Conservation (phyloP, 2,888 invertebrate genomes). For the Drosophila pseudotakahashii region DNA sequence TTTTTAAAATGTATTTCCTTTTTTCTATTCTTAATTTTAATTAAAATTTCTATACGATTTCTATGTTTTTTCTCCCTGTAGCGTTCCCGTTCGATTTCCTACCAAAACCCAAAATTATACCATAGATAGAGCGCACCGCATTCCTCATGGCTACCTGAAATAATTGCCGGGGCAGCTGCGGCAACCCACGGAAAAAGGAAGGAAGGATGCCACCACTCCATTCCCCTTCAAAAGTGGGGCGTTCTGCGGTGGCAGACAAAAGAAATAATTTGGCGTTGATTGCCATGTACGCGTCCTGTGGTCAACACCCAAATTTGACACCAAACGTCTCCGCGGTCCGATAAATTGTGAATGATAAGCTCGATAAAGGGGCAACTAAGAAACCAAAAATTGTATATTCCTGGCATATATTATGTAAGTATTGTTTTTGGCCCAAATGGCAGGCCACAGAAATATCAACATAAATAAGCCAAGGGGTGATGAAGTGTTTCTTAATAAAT, state of each 20-base stretch:
- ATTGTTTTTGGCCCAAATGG: slow-evolving; percentile 14
- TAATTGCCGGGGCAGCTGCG: slow-evolving; percentile 74
- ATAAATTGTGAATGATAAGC: slow-evolving; percentile 68
- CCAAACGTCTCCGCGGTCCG: slow-evolving; percentile 55
- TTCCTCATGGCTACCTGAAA: slow-evolving; percentile 71
- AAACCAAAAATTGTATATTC: slow-evolving; percentile 41
- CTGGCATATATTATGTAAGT: neutral
- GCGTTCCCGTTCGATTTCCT: slow-evolving; percentile 12
- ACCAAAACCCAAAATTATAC: slow-evolving; percentile 40
- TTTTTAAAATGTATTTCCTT: too few species aligned
- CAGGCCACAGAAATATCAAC: neutral
- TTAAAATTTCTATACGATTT: too few species aligned
- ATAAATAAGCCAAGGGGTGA: slow-evolving; percentile 31
- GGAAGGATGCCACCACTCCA: slow-evolving; percentile 47
- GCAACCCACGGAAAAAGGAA: slow-evolving; percentile 24
- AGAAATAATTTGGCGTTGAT: slow-evolving; percentile 79
- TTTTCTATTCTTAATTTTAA: too few species aligned
- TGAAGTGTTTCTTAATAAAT: slow-evolving; percentile 48
- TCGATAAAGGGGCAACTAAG: slow-evolving; percentile 45
- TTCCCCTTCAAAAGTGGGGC: slow-evolving; percentile 5
- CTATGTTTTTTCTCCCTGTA: neutral
- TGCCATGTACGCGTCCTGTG: slow-evolving; percentile 78
- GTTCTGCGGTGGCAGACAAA: slow-evolving; percentile 39
- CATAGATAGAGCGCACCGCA: slow-evolving; percentile 55
- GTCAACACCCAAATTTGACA: slow-evolving; percentile 80